Evolutionary conservation across 2,113 vertebrate genomes (phyloP).

Genomic region (Athene cunicularia): DNA sequence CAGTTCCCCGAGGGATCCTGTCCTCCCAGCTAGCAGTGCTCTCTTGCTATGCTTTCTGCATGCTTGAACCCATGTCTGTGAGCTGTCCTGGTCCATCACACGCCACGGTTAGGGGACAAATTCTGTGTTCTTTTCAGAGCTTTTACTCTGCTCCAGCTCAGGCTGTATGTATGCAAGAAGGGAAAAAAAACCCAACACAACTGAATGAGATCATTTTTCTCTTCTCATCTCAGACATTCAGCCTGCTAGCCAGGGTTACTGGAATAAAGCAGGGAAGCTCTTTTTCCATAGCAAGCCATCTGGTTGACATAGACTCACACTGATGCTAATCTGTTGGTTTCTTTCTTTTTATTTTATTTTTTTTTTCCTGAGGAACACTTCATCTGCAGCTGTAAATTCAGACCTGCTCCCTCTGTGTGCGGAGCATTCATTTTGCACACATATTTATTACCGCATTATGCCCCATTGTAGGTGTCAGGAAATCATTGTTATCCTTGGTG

Average conservation of each 20-base stretch:
- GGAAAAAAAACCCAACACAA: neutral
- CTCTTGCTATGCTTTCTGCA: accelerated
- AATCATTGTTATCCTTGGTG: conserved; percentile 73
- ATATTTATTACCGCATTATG: conserved; percentile 64
- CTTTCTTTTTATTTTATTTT: conserved; percentile 63
- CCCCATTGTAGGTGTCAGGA: conserved; percentile 74
- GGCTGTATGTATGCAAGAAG: neutral
- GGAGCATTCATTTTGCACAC: conserved; percentile 48
- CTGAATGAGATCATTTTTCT: conserved; percentile 72
- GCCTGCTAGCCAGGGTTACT: conserved; percentile 55
- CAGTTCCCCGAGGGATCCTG: neutral
- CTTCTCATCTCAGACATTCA: conserved; percentile 49
- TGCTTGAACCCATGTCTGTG: accelerated
- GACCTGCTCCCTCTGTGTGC: conserved; percentile 57
- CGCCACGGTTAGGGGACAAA: neutral
- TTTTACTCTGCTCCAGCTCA: conserved; percentile 33
- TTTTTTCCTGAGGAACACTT: conserved; percentile 59
- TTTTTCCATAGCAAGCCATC: conserved; percentile 73
- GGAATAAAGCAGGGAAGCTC: conserved; percentile 64
- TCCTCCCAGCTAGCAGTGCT: neutral
- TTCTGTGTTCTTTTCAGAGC: neutral
- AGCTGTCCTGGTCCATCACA: neutral
- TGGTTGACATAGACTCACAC: conserved; percentile 72
- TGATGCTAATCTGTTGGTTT: conserved; percentile 75
- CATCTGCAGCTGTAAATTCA: conserved; percentile 76